Conservation (phyloP, 2,113 vertebrate genomes). For the Mustela lutreola region DNA sequence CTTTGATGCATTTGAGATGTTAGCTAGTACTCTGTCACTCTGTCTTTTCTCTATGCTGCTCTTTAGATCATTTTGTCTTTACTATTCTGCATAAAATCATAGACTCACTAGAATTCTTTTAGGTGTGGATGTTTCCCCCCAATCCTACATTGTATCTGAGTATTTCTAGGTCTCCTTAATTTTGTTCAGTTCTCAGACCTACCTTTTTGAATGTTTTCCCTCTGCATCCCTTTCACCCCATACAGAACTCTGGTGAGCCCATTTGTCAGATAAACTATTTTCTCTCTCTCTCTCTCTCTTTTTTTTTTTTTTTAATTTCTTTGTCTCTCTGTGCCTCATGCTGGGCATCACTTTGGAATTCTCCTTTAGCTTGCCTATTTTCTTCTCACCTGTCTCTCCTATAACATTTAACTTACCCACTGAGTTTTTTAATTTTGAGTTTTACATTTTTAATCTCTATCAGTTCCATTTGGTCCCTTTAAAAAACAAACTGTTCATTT, state of each 20-base stretch:
- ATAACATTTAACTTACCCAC: neutral
- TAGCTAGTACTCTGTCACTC: neutral
- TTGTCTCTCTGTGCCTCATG: neutral
- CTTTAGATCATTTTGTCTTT: neutral
- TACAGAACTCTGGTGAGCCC: neutral
- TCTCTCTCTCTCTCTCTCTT: neutral
- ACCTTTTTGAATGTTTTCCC: neutral
- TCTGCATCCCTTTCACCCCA: neutral
- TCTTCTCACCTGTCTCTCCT: neutral
- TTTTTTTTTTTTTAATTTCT: neutral
- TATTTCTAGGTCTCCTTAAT: neutral
- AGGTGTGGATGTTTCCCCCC: neutral
- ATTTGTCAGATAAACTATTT: neutral
- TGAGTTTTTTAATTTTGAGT: neutral
- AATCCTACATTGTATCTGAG: neutral
- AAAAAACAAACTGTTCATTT: neutral
- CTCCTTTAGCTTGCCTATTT: neutral
- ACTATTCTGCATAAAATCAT: neutral
- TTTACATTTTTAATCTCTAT: neutral
- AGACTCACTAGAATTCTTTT: neutral
- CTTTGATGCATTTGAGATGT: neutral
- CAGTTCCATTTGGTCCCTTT: neutral
- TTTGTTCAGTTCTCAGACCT: neutral
- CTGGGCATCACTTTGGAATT: neutral
- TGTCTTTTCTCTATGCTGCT: neutral